phyloP scores from a whole-genome alignment of 2,797 vertebrate genomes.

The Threskiornis aethiopicus region DNA sequence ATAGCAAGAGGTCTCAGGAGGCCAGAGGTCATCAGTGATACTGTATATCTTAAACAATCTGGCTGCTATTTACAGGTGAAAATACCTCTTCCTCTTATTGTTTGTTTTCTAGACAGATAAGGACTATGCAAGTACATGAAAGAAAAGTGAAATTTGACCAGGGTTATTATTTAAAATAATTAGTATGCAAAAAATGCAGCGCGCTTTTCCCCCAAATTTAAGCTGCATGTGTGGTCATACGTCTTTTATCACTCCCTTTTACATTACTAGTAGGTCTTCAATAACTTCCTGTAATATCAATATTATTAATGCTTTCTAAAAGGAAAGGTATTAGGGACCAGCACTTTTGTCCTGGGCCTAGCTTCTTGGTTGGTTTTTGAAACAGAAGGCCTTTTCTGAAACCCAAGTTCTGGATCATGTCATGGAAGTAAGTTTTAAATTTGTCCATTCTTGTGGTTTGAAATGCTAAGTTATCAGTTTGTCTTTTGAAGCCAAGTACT shows the following conservation, averaged over 20 bases:
- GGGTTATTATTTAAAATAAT: background rate
- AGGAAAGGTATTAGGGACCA: background rate
- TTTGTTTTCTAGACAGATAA: background rate
- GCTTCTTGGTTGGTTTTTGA: background rate
- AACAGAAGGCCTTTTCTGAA: background rate
- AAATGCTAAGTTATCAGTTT: background rate
- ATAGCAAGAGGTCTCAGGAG: background rate
- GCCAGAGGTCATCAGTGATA: background rate
- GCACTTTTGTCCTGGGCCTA: background rate
- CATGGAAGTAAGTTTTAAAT: background rate
- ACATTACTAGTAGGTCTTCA: background rate
- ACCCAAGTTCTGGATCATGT: background rate
- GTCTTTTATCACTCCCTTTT: background rate
- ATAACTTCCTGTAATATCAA: background rate
- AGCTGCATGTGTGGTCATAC: background rate
- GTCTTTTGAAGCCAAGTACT: background rate
- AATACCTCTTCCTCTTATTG: background rate
- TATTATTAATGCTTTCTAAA: background rate
- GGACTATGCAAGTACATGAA: background rate
- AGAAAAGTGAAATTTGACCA: background rate
- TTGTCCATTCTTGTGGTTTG: background rate
- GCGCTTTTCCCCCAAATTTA: fast-evolving
- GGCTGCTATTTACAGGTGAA: background rate
- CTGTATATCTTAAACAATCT: background rate
- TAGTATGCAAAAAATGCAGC: background rate